Base-by-base conservation (phyloP, 2,797 vertebrate genomes). In the Eospalax fontanierii region DNA sequence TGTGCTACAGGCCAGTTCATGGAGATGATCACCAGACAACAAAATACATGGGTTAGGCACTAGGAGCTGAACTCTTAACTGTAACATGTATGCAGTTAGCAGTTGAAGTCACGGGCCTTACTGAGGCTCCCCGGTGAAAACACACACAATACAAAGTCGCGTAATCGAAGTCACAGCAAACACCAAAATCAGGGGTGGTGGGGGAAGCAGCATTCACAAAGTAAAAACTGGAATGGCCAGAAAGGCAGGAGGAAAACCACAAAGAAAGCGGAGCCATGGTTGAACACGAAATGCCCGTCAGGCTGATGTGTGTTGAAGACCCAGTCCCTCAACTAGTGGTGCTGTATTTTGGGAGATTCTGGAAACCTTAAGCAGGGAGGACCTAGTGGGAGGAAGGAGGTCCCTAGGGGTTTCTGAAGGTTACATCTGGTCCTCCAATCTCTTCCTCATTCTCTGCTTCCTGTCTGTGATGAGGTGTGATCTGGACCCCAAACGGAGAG, bases 211-310 rank as follows among this genome's bases (percentile, higher is more conserved):
- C 19, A 8, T 4, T 26, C 21, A 35, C 4, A 71, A 70, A 61
- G 33, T 50, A 38, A 22, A 54, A 70, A 54, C 50, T 21, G 46
- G 66, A 83, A 61, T 33, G 6, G 28, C 5, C 33, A 43, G 85
- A 85, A 6, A 57, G 61, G 18, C 22, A 74, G 80, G 79, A 74
- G 80, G 71, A 61, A 35, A 35, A 18, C 12, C 63, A 9, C 0
- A 6, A 16, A 43, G 28, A 30, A 63, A 6, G 28, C 0, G 2
- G 46, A 26, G 4, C 0, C 15, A 0, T 33, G 19, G 74, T 14
- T 26, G 3, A 35, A 24, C 10, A 30, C 3, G 24, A 65, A 78
- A 35, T 54, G 59, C 24, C 74, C 57, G 22, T 12, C 33, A 28
- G 6, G 43, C 6, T 28, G 40, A 38, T 19, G 24, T n/a, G 11